Evolutionary conservation across 2,888 invertebrate genomes (phyloP).

Genomic region (Lomographa bimaculata): DNA sequence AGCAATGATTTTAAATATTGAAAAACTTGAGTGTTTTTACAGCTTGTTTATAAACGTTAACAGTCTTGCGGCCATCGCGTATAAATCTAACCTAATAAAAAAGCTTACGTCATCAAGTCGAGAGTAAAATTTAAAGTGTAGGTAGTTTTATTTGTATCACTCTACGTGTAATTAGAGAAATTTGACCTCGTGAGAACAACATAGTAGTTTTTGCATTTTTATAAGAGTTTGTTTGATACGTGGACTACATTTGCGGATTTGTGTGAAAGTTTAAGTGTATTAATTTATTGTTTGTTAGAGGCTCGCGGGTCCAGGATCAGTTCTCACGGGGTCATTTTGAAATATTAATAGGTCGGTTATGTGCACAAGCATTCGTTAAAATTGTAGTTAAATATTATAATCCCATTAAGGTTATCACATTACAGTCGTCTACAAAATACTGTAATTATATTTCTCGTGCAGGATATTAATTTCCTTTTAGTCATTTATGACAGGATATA

Average conservation of each 20-base stretch:
- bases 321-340: slow-evolving; percentile 38
- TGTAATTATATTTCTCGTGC: background rate
- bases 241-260: slow-evolving; percentile 18
- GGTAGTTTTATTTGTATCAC: slow-evolving; percentile 14
- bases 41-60: slow-evolving; percentile 3
- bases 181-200: slow-evolving; percentile 40
- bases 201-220: slow-evolving; percentile 37
- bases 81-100: slow-evolving; percentile 2
- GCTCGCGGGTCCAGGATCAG: slow-evolving; percentile 26
- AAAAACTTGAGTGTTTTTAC: no score
- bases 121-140: no score
- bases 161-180: slow-evolving; percentile 25
- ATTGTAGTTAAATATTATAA: slow-evolving; percentile 25
- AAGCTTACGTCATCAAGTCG: slow-evolving; percentile 4
- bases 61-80: background rate
- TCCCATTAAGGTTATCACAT: slow-evolving; percentile 17
- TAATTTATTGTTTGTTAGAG: slow-evolving; percentile 29
- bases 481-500: no score
- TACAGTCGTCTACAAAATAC: slow-evolving; percentile 26
- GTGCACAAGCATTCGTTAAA: slow-evolving; percentile 50
- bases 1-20: no score
- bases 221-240: slow-evolving; percentile 29
- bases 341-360: slow-evolving; percentile 31
- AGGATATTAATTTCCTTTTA: slow-evolving; percentile 1
- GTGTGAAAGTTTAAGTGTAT: slow-evolving; percentile 25